Evolutionary conservation across 1,140 invertebrate species (phyloP).

Genomic region (Scaptomyza montana): DNA sequence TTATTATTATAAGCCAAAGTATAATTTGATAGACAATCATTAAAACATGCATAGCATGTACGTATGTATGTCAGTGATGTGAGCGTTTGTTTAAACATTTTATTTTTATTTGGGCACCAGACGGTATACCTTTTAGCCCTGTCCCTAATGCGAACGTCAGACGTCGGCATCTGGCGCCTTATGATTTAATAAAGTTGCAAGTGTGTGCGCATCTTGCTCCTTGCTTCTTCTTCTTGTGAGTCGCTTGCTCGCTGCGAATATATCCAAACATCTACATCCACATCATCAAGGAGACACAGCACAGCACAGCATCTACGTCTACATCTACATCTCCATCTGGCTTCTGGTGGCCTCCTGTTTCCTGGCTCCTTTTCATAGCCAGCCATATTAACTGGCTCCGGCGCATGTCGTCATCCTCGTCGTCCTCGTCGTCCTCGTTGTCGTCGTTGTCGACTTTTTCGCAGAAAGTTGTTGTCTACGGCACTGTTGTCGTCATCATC

Average conservation of each 20-base stretch:
- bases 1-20: neutral
- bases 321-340: slow-evolving; percentile 24
- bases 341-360: slow-evolving; percentile 3
- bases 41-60: neutral
- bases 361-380: slow-evolving; percentile 29
- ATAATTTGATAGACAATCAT: slow-evolving; percentile 13
- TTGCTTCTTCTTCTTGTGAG: no score
- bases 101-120: slow-evolving; percentile 2
- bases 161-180: slow-evolving; percentile 71
- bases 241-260: neutral
- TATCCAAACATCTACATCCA: slow-evolving; percentile 9
- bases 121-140: neutral
- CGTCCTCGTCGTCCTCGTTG: no score
- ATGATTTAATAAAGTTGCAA: slow-evolving; percentile 77
- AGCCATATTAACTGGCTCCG: slow-evolving; percentile 64
- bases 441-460: neutral
- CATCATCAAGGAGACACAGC: slow-evolving; percentile 52
- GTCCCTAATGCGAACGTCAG: slow-evolving; percentile 57
- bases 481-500: slow-evolving; percentile 3
- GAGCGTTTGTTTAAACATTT: neutral
- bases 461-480: slow-evolving; percentile 67
- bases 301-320: neutral
- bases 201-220: slow-evolving; percentile 38
- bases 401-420: slow-evolving; percentile 50
- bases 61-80: neutral